Evolutionary conservation across 2,888 invertebrate genomes (phyloP), one percentile per base, ranked within the genome.

Genomic region (Phorcus lineatus): DNA sequence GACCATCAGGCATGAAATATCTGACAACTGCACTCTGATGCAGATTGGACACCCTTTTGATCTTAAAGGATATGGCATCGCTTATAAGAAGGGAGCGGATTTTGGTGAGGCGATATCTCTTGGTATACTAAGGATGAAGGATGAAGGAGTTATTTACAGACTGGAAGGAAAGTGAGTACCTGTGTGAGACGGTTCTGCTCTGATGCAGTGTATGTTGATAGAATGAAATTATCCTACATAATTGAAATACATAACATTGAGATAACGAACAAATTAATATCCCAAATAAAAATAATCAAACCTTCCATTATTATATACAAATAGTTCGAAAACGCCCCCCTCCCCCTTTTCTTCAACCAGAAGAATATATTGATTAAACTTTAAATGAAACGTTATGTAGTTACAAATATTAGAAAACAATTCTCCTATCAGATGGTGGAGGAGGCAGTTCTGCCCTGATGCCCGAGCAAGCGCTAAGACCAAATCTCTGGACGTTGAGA

Each of bases 31-130:
- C 83, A 83, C 86, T 74, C 83, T 91, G 22, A 90, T 90, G 89
- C 90, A 90, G 80, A 88, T 91, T 17, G 91, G 91, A 0, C 82
- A 86, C 31, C 90, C 91, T 11, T 91, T 91, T 86, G 91, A 91
- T 80, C 82, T 89, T 28, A 91, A 90, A 84, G 91, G 91, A 1
- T 91, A 91, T 82, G 91, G 89, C 17, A 88, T 90, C 57, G 90
- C 90, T 36, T 84, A 87, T 13, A 86, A 85, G 81, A 89, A 89
- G 78, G 74, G 88, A 81, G 89, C 90, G 0, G 86, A 86, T 19
- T 90, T 85, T 81, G 86, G 87, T 0, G 91, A 91, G 70, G 84
- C 83, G 19, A 79, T 91, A 31, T 90, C 90, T 19, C 83, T 85
- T 86, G 90, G 88, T 11, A 86, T 90, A 55, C 82, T 91, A 55